These are phyloP conservation scores for Macrobrachium nipponense DNA, from an alignment of 1,140 invertebrate species.

Conservation along the genomic window DNA sequence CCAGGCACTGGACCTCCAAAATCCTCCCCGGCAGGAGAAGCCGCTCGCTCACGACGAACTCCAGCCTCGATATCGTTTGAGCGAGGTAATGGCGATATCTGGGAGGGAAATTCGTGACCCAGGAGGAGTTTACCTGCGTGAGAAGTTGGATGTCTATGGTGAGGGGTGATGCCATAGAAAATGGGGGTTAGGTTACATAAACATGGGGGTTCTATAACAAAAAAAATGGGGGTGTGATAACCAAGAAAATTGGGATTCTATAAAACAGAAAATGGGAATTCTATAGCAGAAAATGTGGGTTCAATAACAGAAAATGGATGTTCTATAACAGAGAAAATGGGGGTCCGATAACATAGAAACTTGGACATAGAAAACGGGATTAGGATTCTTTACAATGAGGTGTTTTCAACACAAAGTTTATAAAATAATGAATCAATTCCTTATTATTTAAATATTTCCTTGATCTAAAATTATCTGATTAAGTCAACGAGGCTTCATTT, in stretches of 20 bases:
- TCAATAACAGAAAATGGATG: neutral
- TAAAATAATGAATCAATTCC: too few species aligned
- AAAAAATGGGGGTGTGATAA: neutral
- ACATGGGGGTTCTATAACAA: too few species aligned
- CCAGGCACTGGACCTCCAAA: constrained; percentile 22
- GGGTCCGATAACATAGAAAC: neutral
- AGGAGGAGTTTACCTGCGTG: constrained; percentile 30
- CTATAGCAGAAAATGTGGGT: neutral
- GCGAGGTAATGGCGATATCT: constrained; percentile 30
- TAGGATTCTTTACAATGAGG: neutral
- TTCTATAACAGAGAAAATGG: neutral
- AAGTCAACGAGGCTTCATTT: too few species aligned
- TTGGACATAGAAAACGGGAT: neutral
- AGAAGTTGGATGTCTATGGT: too few species aligned
- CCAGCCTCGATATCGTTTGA: neutral
- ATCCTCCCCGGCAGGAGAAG: neutral
- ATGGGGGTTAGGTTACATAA: neutral
- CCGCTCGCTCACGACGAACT: neutral
- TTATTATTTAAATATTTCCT: too few species aligned
- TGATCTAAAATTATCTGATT: too few species aligned
- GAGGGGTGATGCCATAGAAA: neutral
- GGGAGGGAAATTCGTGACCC: constrained; percentile 24
- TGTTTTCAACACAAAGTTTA: too few species aligned
- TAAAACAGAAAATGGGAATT: neutral
- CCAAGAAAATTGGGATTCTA: neutral